Base-by-base conservation (phyloP, 2,888 invertebrate genomes). In the Ornithoptera alexandrae region DNA sequence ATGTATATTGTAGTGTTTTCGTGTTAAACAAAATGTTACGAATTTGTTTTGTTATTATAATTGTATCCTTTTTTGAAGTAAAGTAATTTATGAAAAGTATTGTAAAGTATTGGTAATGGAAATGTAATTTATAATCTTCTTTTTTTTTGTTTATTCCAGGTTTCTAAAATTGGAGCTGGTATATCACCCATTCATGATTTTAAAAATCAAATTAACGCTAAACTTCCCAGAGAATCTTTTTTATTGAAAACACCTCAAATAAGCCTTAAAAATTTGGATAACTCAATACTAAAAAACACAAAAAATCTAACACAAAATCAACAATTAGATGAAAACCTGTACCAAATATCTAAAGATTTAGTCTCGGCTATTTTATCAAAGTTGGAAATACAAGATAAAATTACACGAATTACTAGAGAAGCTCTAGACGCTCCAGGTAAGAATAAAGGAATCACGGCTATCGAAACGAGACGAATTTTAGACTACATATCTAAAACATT, bases 301-400 rank as follows among this genome's bases (percentile, higher is more conserved):
- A 87, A 85, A 79, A 91, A 92, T 80, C 84, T 92, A 6, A 91
- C 92, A 1, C 86, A 90, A 74, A 92, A 87, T 76, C 84, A 86
- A 0, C 81, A 86, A 78, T 90, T 91, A 87, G 90, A 90, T 72
- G 88, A 88, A 68, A 88, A 84, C 65, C 79, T 92, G 2, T 90
- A 89, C 73, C 87, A 89, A 74, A 85, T 92, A 73, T 89, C 92
- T 0, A 91, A 91, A 74, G 90, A 92, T 70, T 77, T 92, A 53
- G 90, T 92, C 39, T 84, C 88, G n/a, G 83, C 92, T 50, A 90
- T 92, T 69, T 78, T 92, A 71, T 82, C 87, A 0, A 92, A 92
- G 72, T 78, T 92, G 69, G 91, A 92, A 78, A 85, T 88, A 61
- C 92, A 92, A 79, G 92, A 92, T 72, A 92, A 91, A 84, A 90